Evolutionary conservation across 2,797 vertebrate genomes (phyloP), one percentile per base, ranked within the genome.

Genomic region (Girardinus metallicus): DNA sequence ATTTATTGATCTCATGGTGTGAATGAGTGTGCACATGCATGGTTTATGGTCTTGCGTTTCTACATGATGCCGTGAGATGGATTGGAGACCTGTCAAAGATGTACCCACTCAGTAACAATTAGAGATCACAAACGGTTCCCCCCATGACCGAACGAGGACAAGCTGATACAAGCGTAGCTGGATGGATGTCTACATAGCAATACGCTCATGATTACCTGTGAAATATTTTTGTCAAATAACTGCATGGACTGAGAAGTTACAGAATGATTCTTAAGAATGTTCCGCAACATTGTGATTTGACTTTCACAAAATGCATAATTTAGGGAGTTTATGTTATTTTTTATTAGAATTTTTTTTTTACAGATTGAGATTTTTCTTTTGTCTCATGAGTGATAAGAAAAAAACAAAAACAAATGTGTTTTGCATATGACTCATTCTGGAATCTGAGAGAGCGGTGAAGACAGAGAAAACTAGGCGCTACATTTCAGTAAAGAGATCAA

Each of bases 401-500:
- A 76, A 78, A 74, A 39, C 43, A 26, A 75, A 73, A 76, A 62
- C 21, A 78, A 79, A 75, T 36, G 51, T 73, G 23, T 18, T 11
- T 31, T 49, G 66, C 44, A 57, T 47, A 83, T 74, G 29, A 85
- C 77, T 83, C 64, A 79, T 71, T 86, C 49, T 81, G 76, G 55
- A 76, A 36, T 75, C 60, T 9, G 36, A 57, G 31, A 70, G 43
- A 29, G 71, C 15, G 51, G 64, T 15, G 39, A 73, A 21, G 18
- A 71, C 55, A 26, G 70, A 66, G 76, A 87, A 85, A 90, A 86
- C 85, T 88, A 85, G 84, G 73, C 80, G 36, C 80, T 84, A 87
- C 62, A 79, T 87, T 89, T 73, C 44, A 23, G 80, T 79, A 84
- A 86, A 80, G 71, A 89, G 83, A 91, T 90, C 89, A 91, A 89